A percentile compares a stretch with the other conserved stretches of the same genome.
phyloP scores from a whole-genome alignment of 2,888 invertebrate genomes.

The Bruchidius siliquastri region DNA sequence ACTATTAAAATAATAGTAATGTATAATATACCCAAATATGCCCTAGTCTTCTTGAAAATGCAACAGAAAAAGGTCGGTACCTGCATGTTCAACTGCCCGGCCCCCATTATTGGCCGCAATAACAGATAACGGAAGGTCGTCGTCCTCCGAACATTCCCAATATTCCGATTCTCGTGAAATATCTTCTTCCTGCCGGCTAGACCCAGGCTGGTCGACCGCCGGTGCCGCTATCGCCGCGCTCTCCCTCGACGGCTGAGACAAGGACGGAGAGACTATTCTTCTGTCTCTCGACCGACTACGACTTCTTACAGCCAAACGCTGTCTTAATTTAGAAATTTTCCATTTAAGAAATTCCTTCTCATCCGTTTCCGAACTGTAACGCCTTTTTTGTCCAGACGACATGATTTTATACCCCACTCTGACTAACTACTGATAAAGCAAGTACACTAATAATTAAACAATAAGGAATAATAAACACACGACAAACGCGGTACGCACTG shows the following conservation, averaged over 20 bases:
- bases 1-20: neutral
- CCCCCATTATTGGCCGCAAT: slow-evolving; percentile 4
- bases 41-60: neutral
- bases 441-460: neutral
- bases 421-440: neutral
- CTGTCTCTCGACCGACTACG: neutral
- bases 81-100: neutral
- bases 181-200: neutral
- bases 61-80: neutral
- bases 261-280: neutral
- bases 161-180: slow-evolving; percentile 4
- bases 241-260: slow-evolving; percentile 1
- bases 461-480: neutral
- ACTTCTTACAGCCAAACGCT: slow-evolving; percentile 4
- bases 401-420: neutral
- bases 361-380: slow-evolving; percentile 7
- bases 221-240: neutral
- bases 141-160: slow-evolving; percentile 6
- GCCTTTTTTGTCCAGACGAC: slow-evolving; percentile 1
- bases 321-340: slow-evolving; percentile 10
- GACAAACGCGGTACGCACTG: neutral
- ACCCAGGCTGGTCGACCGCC: neutral
- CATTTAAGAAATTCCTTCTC: slow-evolving; percentile 8
- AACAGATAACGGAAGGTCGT: slow-evolving; percentile 10
- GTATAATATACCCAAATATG: neutral